Evolutionary conservation across 2,113 vertebrate species (phyloP).

Genomic region (Rhynchomys soricoides): DNA sequence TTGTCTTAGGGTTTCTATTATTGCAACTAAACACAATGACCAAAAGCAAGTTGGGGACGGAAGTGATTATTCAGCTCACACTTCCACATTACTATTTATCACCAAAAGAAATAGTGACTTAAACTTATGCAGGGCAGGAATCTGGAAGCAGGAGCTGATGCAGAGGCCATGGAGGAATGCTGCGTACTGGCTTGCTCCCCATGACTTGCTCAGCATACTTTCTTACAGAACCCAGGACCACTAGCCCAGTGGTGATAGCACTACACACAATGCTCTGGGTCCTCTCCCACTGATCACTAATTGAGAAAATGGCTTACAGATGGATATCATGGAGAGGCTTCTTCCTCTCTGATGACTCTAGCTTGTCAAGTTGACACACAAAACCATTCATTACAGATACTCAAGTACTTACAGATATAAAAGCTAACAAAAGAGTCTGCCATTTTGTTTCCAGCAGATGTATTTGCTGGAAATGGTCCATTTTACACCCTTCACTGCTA

Average conservation of each 20-base stretch:
- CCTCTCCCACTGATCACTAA: background rate
- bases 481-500: background rate
- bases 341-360: background rate
- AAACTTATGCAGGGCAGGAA: background rate
- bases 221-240: background rate
- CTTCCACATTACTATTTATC: background rate
- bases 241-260: background rate
- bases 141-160: background rate
- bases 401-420: background rate
- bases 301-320: background rate
- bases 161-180: background rate
- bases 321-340: background rate
- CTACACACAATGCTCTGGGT: background rate
- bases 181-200: background rate
- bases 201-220: background rate
- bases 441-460: background rate
- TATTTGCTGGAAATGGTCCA: background rate
- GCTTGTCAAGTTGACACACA: background rate
- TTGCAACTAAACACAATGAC: background rate
- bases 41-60: background rate
- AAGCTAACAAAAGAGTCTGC: background rate
- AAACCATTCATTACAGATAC: background rate
- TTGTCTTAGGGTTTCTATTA: background rate
- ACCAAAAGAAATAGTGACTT: background rate
- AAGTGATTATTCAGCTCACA: background rate